Conservation (phyloP, 2,113 vertebrate genomes). For the Acinonyx jubatus region DNA sequence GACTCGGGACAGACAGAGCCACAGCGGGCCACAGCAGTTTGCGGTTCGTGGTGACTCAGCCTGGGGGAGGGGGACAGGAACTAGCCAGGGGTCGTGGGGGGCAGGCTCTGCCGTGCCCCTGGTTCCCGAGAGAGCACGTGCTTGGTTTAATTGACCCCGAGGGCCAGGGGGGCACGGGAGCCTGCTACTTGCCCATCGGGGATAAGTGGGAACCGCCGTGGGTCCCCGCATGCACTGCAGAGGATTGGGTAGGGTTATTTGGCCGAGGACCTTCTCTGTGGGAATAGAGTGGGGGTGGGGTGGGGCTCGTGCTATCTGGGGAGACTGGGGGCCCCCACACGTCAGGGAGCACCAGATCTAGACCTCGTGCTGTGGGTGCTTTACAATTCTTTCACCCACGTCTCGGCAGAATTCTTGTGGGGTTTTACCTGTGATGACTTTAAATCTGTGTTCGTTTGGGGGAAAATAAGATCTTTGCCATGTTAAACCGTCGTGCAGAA, state of each 20-base stretch:
- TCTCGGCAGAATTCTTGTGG: not conserved
- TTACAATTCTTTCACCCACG: not conserved
- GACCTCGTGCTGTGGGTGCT: rapidly evolving
- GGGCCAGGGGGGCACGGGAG: not conserved
- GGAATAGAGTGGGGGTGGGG: not conserved
- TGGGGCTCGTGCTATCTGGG: no score
- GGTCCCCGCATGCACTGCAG: not conserved
- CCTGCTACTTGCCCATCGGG: rapidly evolving
- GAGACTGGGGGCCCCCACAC: not conserved
- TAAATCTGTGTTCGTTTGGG: not conserved
- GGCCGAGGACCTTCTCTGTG: rapidly evolving
- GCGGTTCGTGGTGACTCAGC: no score
- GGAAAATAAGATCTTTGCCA: not conserved
- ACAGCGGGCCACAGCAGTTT: not conserved
- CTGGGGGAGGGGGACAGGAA: not conserved
- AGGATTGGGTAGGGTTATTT: not conserved
- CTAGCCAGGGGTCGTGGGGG: not conserved
- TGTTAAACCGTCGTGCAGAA: not conserved
- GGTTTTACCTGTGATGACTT: not conserved
- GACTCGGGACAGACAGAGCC: not conserved
- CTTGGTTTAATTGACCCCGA: rapidly evolving
- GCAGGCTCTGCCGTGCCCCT: not conserved
- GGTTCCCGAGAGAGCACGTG: not conserved
- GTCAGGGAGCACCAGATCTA: rapidly evolving
- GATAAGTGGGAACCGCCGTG: not conserved